Base-by-base conservation (phyloP, 53 echinoderm and acorn worm genomes). In the Echinarachnius parma region DNA sequence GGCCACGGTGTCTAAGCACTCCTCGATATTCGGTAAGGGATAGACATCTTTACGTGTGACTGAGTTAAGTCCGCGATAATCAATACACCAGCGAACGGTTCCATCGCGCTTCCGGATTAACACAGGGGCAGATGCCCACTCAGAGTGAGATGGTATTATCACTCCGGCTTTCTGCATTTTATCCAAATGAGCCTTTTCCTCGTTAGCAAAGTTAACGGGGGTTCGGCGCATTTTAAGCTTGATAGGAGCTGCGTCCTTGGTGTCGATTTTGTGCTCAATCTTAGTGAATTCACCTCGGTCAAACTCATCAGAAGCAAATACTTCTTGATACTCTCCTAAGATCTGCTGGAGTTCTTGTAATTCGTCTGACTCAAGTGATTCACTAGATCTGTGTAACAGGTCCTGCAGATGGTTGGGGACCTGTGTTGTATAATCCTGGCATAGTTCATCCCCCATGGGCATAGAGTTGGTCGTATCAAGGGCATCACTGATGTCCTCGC, bases 21-120 rank as follows among this genome's bases (percentile, higher is more conserved):
- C 65, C 20, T 64, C 65, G n/a, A 64, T 11, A 3, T 68, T n/a
- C n/a, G n/a, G n/a, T n/a, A n/a, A n/a, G n/a, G n/a, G n/a, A n/a
- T n/a, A n/a, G n/a, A n/a, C n/a, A n/a, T n/a, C n/a, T n/a, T n/a
- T n/a, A n/a, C n/a, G n/a, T n/a, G n/a, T n/a, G n/a, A n/a, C n/a
- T n/a, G 48, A 27, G 46, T 49, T 2, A 68, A 18, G 16, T 39
- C 46, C 13, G 18, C 46, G 9, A 47, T 19, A n/a, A n/a, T n/a
- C n/a, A n/a, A n/a, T n/a, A n/a, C n/a, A n/a, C n/a, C n/a, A n/a
- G n/a, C n/a, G n/a, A 49, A 68, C 69, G 16, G 11, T 33, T 13
- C 64, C 64, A 63, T 63, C 64, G 21, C 69, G 48, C 48, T 68
- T 68, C 16, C 69, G 48, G 21, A 68, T 28, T 25, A 68, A 27